phyloP scores from a whole-genome alignment of 2,888 invertebrate genomes.

The Heliconius hortense region DNA sequence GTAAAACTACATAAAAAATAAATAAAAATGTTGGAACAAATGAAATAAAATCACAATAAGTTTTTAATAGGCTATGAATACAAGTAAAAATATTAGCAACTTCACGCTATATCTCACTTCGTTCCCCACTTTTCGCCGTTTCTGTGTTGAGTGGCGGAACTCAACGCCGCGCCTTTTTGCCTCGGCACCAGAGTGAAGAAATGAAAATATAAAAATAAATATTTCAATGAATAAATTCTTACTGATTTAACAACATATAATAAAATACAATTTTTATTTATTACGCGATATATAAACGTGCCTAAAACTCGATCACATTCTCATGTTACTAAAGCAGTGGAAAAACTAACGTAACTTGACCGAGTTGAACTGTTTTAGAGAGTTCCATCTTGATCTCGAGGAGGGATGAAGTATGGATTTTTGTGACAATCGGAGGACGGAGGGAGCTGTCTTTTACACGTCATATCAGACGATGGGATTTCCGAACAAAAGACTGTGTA shows the following conservation, averaged over 20 bases:
- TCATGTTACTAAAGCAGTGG: constrained; percentile 56
- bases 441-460: constrained; percentile 23
- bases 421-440: constrained; percentile 5
- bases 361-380: constrained; percentile 49
- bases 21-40: not conserved
- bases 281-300: constrained; percentile 23
- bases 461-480: constrained; percentile 20
- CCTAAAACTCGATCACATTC: constrained; percentile 46
- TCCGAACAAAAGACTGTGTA: not conserved
- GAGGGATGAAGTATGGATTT: constrained; percentile 39
- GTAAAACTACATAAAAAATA: not conserved
- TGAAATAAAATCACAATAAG: not conserved
- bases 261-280: not conserved
- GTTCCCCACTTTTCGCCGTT: no score
- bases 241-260: not conserved
- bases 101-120: no score
- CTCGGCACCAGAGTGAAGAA: no score
- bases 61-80: no score
- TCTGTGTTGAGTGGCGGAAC: no score
- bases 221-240: no score
- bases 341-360: constrained; percentile 62
- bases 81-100: no score
- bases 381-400: constrained; percentile 52
- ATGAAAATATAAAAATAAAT: no score
- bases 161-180: no score